Evolutionary conservation across 2,113 vertebrate species (phyloP).

Genomic region (Gambusia affinis): DNA sequence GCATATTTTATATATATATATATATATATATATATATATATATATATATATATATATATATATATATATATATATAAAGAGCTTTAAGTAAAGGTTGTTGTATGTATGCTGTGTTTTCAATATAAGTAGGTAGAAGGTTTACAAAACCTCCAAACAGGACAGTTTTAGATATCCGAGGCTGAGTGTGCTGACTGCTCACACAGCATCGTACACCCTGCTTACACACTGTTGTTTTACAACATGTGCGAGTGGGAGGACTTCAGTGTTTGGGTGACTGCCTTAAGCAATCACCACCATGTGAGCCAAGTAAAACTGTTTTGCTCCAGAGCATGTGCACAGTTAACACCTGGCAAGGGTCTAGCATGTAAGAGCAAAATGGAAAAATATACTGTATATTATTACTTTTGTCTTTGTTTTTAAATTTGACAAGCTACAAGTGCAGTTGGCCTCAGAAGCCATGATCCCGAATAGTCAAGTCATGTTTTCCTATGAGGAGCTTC

Average conservation of each 20-base stretch:
- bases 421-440: background rate
- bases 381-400: background rate
- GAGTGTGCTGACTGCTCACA: slow-evolving; percentile 20
- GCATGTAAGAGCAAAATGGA: background rate
- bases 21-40: too few relatives aligned
- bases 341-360: slow-evolving; percentile 53
- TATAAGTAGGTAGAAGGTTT: slow-evolving; percentile 7
- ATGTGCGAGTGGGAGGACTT: slow-evolving; percentile 46
- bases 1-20: too few relatives aligned
- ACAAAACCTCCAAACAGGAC: background rate
- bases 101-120: background rate
- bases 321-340: slow-evolving; percentile 43
- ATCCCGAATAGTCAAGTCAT: background rate
- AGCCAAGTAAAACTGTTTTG: slow-evolving; percentile 61
- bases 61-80: too few relatives aligned
- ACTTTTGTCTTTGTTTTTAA: background rate
- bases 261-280: slow-evolving; percentile 55
- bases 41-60: too few relatives aligned
- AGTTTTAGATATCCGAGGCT: slow-evolving; percentile 1
- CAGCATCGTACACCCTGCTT: slow-evolving; percentile 40
- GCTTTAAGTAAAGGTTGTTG: background rate
- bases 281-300: slow-evolving; percentile 29
- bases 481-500: background rate
- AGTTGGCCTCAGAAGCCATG: background rate
- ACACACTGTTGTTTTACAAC: slow-evolving; percentile 34